phyloP scores from a whole-genome alignment of 2,113 vertebrate species.

The Genyomyrus donnyi region DNA sequence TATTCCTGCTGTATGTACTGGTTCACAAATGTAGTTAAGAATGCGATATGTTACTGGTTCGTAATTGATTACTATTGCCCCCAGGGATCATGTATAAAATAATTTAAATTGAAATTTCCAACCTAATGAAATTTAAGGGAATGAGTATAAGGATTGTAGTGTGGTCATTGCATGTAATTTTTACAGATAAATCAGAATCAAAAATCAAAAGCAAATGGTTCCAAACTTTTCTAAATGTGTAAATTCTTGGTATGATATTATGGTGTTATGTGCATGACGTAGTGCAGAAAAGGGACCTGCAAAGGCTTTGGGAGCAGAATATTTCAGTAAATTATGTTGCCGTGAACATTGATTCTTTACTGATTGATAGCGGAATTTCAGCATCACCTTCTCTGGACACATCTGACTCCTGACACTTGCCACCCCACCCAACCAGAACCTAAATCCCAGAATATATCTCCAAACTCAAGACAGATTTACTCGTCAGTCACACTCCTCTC shows the following conservation, averaged over 20 bases:
- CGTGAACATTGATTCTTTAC: background rate
- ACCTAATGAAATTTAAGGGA: background rate
- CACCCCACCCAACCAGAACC: background rate
- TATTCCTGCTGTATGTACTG: background rate
- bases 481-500: slow-evolving; percentile 10
- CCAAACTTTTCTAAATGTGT: background rate
- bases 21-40: background rate
- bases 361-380: background rate
- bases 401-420: background rate
- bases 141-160: background rate
- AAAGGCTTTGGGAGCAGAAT: background rate
- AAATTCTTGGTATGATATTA: background rate
- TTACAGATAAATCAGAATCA: background rate
- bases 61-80: background rate
- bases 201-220: background rate
- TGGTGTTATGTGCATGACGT: background rate
- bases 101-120: background rate
- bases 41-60: background rate
- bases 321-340: background rate
- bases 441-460: background rate
- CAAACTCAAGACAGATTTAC: background rate
- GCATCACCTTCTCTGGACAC: background rate
- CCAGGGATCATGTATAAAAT: background rate
- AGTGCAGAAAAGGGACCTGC: background rate
- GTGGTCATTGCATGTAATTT: background rate